These are phyloP conservation scores for Puntigrus tetrazona DNA, from an alignment of 2,113 vertebrate genomes.

Conservation along the genomic window DNA sequence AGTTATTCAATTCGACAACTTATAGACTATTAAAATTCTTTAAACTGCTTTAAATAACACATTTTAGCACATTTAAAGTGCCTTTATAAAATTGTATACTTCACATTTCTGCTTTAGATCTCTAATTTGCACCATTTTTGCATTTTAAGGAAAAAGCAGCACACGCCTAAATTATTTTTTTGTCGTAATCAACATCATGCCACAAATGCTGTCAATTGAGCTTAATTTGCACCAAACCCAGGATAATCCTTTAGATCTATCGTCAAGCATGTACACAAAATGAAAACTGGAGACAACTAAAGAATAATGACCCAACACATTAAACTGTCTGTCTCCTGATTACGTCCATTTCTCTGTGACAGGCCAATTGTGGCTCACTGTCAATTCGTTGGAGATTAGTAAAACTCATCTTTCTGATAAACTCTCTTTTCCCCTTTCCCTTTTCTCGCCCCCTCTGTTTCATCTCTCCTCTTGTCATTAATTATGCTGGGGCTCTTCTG, in stretches of 20 bases:
- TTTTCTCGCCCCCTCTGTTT: not conserved
- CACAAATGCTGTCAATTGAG: not conserved
- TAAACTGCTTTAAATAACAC: not conserved
- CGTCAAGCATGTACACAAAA: conserved; percentile 18
- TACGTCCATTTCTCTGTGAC: conserved; percentile 14
- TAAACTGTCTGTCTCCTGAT: conserved; percentile 16
- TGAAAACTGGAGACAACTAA: conserved; percentile 5
- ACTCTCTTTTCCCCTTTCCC: conserved; percentile 17
- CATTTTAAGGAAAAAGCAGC: not conserved
- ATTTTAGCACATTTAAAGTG: not conserved
- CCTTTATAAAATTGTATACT: not conserved
- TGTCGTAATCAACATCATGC: not conserved
- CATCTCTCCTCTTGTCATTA: conserved; percentile 27
- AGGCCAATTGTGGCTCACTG: not conserved
- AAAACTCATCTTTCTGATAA: conserved; percentile 43
- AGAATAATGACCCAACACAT: not conserved
- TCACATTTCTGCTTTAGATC: not conserved
- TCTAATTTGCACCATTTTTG: too few relatives aligned
- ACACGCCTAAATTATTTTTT: not conserved
- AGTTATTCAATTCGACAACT: not conserved
- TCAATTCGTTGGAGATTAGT: conserved; percentile 37
- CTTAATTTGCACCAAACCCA: not conserved
- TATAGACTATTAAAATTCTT: not conserved
- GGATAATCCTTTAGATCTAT: not conserved
- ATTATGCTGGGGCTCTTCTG: conserved; percentile 13